These are phyloP conservation scores for Xenopus petersii DNA, from an alignment of 2,797 vertebrate species.

Conservation along the genomic window DNA sequence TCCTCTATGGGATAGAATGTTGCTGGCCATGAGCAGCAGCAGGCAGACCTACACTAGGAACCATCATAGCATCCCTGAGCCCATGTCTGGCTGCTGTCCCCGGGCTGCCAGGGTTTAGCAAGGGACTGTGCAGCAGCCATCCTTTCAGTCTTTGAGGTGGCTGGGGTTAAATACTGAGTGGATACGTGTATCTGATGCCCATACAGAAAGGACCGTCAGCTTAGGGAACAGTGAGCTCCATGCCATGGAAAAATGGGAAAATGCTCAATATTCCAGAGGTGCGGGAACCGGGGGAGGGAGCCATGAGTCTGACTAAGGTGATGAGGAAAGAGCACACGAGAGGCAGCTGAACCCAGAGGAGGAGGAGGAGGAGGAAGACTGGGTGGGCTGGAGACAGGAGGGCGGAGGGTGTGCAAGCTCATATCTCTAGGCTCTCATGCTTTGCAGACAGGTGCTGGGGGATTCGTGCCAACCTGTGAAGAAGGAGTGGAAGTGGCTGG, in stretches of 20 bases:
- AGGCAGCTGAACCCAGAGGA: slow-evolving; percentile 16
- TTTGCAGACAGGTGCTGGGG: slow-evolving; percentile 39
- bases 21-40: background rate
- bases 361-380: background rate
- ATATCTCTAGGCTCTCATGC: background rate
- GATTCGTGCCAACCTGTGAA: background rate
- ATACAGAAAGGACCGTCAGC: no score
- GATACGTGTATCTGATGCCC: no score
- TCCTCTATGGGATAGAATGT: slow-evolving; percentile 18
- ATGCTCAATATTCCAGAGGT: background rate
- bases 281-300: background rate
- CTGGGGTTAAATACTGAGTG: no score
- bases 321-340: slow-evolving; percentile 8
- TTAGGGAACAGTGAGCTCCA: no score
- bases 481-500: slow-evolving; percentile 1
- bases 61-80: no score
- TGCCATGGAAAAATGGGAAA: no score
- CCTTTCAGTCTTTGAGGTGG: no score
- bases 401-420: slow-evolving; percentile 6
- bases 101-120: no score
- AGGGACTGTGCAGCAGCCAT: no score
- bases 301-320: slow-evolving; percentile 12
- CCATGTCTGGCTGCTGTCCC: no score
- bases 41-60: background rate
- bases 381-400: slow-evolving; percentile 18